Percentiles rank a stretch among this genome's conserved stretches.
These are phyloP conservation scores for Entomyzon cyanotis DNA, from an alignment of 2,113 vertebrate species.

Conservation along the genomic window DNA sequence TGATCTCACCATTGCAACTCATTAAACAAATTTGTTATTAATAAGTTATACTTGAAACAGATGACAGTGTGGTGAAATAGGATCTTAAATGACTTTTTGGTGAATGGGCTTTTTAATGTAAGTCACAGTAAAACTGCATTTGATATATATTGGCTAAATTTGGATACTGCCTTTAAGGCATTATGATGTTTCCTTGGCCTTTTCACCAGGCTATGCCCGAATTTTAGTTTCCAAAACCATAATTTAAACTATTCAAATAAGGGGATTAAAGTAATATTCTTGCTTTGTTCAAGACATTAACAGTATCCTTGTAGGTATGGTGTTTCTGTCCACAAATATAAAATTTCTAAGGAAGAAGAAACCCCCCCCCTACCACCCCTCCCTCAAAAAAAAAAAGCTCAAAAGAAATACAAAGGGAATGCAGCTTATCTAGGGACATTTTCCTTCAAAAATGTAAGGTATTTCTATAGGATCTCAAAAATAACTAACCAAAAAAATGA, in stretches of 20 bases:
- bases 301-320: conserved; percentile 56
- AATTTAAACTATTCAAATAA: background rate
- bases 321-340: conserved; percentile 58
- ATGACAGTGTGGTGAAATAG: background rate
- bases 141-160: background rate
- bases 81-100: background rate
- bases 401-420: background rate
- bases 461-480: background rate
- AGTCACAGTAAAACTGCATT: background rate
- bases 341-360: background rate
- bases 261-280: background rate
- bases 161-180: background rate
- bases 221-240: background rate
- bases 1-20: background rate
- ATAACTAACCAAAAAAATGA: fast-evolving
- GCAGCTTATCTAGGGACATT: conserved; percentile 68
- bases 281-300: background rate
- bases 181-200: background rate
- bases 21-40: background rate
- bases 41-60: background rate
- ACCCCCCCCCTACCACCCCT: background rate
- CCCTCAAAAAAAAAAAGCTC: background rate
- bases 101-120: background rate
- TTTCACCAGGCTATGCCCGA: background rate
- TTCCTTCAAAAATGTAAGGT: background rate